Percentiles rank a stretch among this genome's conserved stretches.
phyloP scores from a whole-genome alignment of 2,113 vertebrate species.

The Sminthopsis crassicaudata region DNA sequence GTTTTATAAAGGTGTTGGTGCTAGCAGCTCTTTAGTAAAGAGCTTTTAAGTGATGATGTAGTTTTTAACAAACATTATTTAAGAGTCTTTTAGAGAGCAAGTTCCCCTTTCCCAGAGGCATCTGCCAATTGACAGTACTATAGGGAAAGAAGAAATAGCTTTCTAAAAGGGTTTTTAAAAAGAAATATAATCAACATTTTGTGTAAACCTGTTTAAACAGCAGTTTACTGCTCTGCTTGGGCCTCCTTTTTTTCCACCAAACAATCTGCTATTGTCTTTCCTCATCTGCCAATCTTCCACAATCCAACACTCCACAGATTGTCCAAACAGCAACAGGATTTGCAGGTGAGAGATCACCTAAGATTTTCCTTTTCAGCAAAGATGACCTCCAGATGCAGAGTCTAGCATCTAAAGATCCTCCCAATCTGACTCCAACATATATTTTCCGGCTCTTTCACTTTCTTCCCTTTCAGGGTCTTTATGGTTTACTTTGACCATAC shows the following conservation, averaged over 20 bases:
- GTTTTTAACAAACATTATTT: constrained; percentile 64
- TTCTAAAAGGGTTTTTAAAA: constrained; percentile 63
- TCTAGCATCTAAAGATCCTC: neutral
- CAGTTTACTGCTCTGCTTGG: constrained; percentile 46
- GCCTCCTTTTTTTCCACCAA: constrained; percentile 12
- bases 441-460: neutral
- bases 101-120: constrained; percentile 43
- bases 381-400: neutral
- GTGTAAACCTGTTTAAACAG: constrained; percentile 63
- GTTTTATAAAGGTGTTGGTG: constrained; percentile 2
- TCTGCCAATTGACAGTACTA: constrained; percentile 54
- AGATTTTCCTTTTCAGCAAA: neutral
- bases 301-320: neutral
- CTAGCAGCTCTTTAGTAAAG: constrained; percentile 52
- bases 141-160: constrained; percentile 59
- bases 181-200: constrained; percentile 54
- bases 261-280: constrained; percentile 25
- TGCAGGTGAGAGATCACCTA: neutral
- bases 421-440: neutral
- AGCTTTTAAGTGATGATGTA: constrained; percentile 56
- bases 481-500: neutral
- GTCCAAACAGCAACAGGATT: neutral
- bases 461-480: neutral
- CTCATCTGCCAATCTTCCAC: neutral
- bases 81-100: constrained; percentile 66